Evolutionary conservation across 2,113 vertebrate species (phyloP).

Genomic region (Callipepla squamata): DNA sequence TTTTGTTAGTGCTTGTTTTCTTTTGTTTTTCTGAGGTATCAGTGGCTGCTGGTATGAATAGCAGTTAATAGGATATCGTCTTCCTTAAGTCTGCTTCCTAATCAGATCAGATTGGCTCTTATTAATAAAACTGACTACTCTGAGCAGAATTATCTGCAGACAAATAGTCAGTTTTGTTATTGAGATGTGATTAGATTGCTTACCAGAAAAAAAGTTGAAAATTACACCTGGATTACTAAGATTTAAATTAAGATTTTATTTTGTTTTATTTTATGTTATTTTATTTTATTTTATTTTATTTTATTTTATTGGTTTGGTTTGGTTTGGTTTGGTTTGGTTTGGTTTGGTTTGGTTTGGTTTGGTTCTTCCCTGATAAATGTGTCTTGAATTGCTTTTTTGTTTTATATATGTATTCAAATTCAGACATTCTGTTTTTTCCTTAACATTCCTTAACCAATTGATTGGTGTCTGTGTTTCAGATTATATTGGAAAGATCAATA

Average conservation of each 20-base stretch:
- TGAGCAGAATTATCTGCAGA: slow-evolving; percentile 22
- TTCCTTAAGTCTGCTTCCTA: slow-evolving; percentile 41
- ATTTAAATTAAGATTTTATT: slow-evolving; percentile 10
- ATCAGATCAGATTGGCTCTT: slow-evolving; percentile 46
- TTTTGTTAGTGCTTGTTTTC: no score
- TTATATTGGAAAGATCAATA: neutral
- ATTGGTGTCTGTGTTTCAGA: neutral
- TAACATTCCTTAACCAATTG: neutral
- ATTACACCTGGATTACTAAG: slow-evolving; percentile 7
- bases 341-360: no score
- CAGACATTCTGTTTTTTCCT: neutral
- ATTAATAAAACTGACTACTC: slow-evolving; percentile 49
- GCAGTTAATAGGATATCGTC: neutral
- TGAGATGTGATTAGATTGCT: slow-evolving; percentile 47
- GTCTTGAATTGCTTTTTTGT: neutral
- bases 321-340: no score
- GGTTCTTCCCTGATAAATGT: fast-evolving
- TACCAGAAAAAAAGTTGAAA: neutral
- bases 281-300: no score
- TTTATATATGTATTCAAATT: neutral
- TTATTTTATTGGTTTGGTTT: no score
- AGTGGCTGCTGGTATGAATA: neutral
- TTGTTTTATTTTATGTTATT: no score
- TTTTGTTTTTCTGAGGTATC: neutral
- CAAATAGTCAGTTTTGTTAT: slow-evolving; percentile 54